phyloP scores from a whole-genome alignment of 2,888 invertebrate species.

The Spialia ferax region DNA sequence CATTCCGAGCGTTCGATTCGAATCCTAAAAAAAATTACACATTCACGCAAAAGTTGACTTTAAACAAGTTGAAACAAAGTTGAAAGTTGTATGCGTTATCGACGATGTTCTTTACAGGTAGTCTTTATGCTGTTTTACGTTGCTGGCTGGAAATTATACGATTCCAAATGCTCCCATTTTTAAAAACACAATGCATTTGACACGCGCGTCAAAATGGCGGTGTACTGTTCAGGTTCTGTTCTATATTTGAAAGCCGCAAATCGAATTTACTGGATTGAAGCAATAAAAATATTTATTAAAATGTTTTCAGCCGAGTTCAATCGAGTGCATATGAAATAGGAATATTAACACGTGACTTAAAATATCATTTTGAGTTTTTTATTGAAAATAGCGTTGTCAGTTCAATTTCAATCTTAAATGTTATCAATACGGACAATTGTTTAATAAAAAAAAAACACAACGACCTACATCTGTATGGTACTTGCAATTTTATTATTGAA shows the following conservation, averaged over 20 bases:
- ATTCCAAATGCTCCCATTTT: slow-evolving; percentile 33
- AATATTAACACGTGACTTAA: too few species aligned
- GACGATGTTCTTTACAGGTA: slow-evolving; percentile 32
- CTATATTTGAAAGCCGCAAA: slow-evolving; percentile 26
- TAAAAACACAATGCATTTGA: slow-evolving; percentile 38
- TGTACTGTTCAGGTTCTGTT: slow-evolving; percentile 15
- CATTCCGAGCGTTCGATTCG: slow-evolving; percentile 38
- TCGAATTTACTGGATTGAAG: slow-evolving; percentile 22
- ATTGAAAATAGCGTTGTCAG: too few species aligned
- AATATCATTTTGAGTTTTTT: too few species aligned
- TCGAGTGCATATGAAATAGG: slow-evolving; percentile 12
- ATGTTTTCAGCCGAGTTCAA: neutral
- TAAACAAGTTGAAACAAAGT: slow-evolving; percentile 30
- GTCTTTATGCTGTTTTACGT: slow-evolving; percentile 28
- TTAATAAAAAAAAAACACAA: too few species aligned
- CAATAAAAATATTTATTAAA: slow-evolving; percentile 25
- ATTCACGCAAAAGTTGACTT: slow-evolving; percentile 23
- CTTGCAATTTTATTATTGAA: too few species aligned
- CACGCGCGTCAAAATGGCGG: slow-evolving; percentile 34
- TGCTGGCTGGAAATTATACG: slow-evolving; percentile 33
- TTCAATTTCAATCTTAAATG: too few species aligned
- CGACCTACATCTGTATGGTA: too few species aligned
- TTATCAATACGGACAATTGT: too few species aligned
- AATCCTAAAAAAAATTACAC: slow-evolving; percentile 31
- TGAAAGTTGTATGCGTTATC: slow-evolving; percentile 7